A percentile compares a stretch with the other conserved stretches of the same genome.
phyloP scores from a whole-genome alignment of 1,140 invertebrate genomes.

The Drosophila punjabiensis region DNA sequence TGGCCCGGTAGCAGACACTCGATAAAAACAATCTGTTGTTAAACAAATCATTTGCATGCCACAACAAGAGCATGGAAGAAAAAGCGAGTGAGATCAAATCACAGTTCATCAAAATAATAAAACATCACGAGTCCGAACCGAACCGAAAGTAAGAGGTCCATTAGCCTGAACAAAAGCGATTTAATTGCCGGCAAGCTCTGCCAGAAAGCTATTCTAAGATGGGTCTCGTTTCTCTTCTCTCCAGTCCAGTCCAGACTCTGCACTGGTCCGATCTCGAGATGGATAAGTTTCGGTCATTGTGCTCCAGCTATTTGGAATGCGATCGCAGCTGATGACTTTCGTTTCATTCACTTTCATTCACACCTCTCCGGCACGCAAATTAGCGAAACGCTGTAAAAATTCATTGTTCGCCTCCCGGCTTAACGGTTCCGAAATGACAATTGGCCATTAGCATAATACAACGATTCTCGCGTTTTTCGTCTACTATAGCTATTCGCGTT shows the following conservation, averaged over 20 bases:
- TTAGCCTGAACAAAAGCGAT: conserved; percentile 75
- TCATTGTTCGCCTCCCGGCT: conserved; percentile 54
- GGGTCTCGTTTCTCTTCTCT: conserved; percentile 42
- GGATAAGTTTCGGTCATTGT: conserved; percentile 55
- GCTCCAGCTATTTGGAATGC: conserved; percentile 40
- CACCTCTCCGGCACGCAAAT: conserved; percentile 57
- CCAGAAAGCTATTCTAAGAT: conserved; percentile 52
- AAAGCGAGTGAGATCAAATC: conserved; percentile 48
- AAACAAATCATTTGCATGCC: conserved; percentile 67
- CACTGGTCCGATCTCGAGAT: conserved; percentile 30
- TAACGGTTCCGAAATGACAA: conserved; percentile 58
- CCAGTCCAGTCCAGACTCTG: conserved; percentile 3
- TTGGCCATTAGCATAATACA: conserved; percentile 59
- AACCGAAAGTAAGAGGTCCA: conserved; percentile 77
- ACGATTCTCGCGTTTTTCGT: conserved; percentile 12
- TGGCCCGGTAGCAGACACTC: conserved; percentile 36
- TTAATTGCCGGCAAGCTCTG: conserved; percentile 65
- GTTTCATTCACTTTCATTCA: conserved; percentile 77
- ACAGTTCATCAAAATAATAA: conserved; percentile 50
- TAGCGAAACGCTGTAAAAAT: conserved; percentile 58
- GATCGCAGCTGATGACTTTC: conserved; percentile 64
- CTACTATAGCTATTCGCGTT: conserved; percentile 4
- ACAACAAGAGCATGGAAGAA: conserved; percentile 33
- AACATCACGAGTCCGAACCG: conserved; percentile 25
- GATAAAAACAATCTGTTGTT: conserved; percentile 36